Evolutionary conservation across 1,140 invertebrate genomes (phyloP).

Genomic region (Himalopsyche phryganea): DNA sequence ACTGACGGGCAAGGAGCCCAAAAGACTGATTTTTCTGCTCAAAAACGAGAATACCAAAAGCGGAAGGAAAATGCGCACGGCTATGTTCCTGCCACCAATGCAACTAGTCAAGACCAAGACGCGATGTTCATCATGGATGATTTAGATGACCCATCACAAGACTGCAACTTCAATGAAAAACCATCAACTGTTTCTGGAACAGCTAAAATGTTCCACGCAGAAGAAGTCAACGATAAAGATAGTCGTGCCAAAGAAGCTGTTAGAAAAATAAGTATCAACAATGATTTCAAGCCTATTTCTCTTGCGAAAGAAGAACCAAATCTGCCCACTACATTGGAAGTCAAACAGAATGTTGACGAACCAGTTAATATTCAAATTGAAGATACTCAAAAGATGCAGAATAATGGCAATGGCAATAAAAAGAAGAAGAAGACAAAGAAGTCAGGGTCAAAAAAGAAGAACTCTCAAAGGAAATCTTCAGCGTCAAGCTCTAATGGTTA

Average conservation of each 20-base stretch:
- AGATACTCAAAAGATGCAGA: slow-evolving; percentile 39
- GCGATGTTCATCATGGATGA: slow-evolving; percentile 67
- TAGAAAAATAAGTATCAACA: slow-evolving; percentile 55
- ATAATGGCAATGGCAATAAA: slow-evolving; percentile 56
- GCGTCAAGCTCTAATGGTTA: slow-evolving; percentile 45
- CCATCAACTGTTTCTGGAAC: slow-evolving; percentile 16
- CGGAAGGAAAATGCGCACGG: slow-evolving; percentile 42
- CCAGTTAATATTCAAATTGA: slow-evolving; percentile 38
- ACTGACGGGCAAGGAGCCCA: slow-evolving; percentile 50
- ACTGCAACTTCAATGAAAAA: slow-evolving; percentile 40
- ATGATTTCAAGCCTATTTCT: slow-evolving; percentile 59
- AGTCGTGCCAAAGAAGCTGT: slow-evolving; percentile 48
- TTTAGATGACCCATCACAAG: slow-evolving; percentile 48
- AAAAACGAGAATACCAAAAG: slow-evolving; percentile 41
- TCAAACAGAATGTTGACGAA: slow-evolving; percentile 36
- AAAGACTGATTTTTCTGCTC: slow-evolving; percentile 46
- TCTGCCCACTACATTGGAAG: slow-evolving; percentile 42
- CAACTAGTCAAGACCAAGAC: slow-evolving; percentile 47
- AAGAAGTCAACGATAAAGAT: slow-evolving; percentile 43
- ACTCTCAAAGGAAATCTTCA: slow-evolving; percentile 66
- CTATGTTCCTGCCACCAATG: slow-evolving; percentile 35
- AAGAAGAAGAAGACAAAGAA: slow-evolving; percentile 76
- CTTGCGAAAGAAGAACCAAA: slow-evolving; percentile 40
- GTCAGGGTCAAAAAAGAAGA: slow-evolving; percentile 74
- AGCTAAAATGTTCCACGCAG: slow-evolving; percentile 47